Conservation (phyloP, 2,888 invertebrate genomes). For the Epirrhoe tristata region DNA sequence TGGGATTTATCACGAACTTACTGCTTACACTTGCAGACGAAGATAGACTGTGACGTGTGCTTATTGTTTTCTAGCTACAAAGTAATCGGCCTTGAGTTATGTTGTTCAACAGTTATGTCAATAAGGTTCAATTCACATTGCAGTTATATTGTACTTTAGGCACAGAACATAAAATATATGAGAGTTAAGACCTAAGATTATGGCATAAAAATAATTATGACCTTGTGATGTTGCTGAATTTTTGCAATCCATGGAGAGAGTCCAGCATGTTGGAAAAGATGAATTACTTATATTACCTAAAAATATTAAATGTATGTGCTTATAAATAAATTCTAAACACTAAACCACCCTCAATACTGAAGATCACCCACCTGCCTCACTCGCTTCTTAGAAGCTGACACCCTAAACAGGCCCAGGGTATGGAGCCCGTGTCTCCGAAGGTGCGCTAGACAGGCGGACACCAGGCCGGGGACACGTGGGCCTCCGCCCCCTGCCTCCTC, state of each 20-base stretch:
- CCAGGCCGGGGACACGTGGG: constrained; percentile 90
- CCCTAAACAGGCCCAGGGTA: constrained; percentile 95
- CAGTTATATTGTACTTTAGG: too few species aligned
- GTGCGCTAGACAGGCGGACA: constrained; percentile 92
- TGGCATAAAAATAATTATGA: too few species aligned
- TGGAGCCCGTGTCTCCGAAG: constrained; percentile 92
- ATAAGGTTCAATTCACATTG: background rate
- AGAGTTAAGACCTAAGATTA: too few species aligned
- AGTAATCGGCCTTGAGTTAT: constrained; percentile 42
- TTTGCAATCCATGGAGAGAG: too few species aligned
- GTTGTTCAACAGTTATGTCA: background rate
- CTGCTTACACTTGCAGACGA: constrained; percentile 38
- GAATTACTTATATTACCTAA: too few species aligned
- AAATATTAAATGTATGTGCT: too few species aligned
- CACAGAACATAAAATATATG: too few species aligned
- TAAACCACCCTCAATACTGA: background rate
- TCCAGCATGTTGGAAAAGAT: too few species aligned
- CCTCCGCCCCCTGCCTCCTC: constrained; percentile 84
- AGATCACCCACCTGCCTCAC: constrained; percentile 91
- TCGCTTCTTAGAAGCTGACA: constrained; percentile 96
- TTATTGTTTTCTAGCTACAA: constrained; percentile 50
- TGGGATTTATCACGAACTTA: constrained; percentile 42
- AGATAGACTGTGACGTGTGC: constrained; percentile 43
- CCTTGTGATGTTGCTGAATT: too few species aligned
- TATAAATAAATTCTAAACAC: too few species aligned